Percentiles rank a stretch among this genome's conserved stretches.
phyloP scores from a whole-genome alignment of 1,140 invertebrate genomes.

The Drosophila virilis region DNA sequence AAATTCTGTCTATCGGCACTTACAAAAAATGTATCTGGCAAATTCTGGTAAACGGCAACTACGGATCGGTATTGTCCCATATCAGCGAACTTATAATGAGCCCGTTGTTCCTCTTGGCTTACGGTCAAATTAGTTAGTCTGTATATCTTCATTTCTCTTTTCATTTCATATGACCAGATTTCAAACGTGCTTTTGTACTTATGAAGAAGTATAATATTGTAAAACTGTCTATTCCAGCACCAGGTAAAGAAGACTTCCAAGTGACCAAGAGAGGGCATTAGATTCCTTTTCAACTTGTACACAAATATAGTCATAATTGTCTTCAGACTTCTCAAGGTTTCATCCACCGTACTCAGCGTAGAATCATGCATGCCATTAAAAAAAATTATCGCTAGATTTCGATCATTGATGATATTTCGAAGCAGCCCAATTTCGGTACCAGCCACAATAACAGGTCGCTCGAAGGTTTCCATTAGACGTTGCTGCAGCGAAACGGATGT shows the following conservation, averaged over 20 bases:
- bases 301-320: background rate
- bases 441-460: slow-evolving; percentile 1
- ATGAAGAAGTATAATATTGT: background rate
- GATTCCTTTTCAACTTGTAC: background rate
- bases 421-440: background rate
- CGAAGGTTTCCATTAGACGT: slow-evolving; percentile 4
- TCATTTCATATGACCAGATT: background rate
- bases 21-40: slow-evolving; percentile 18
- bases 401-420: background rate
- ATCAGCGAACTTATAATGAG: background rate
- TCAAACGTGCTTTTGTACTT: background rate
- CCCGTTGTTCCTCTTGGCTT: too few relatives aligned
- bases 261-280: too few relatives aligned
- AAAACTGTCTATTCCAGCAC: background rate
- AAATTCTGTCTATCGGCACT: background rate
- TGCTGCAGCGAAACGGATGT: background rate
- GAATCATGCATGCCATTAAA: background rate
- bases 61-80: background rate
- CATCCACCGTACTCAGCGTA: background rate
- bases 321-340: background rate
- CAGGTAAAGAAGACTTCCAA: slow-evolving; percentile 1
- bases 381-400: slow-evolving; percentile 2
- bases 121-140: background rate
- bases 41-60: background rate
- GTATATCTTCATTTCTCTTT: too few relatives aligned